Evolutionary conservation across 1,140 invertebrate species (phyloP), one percentile per base, ranked within the genome.

Genomic region (Anastrepha obliqua): DNA sequence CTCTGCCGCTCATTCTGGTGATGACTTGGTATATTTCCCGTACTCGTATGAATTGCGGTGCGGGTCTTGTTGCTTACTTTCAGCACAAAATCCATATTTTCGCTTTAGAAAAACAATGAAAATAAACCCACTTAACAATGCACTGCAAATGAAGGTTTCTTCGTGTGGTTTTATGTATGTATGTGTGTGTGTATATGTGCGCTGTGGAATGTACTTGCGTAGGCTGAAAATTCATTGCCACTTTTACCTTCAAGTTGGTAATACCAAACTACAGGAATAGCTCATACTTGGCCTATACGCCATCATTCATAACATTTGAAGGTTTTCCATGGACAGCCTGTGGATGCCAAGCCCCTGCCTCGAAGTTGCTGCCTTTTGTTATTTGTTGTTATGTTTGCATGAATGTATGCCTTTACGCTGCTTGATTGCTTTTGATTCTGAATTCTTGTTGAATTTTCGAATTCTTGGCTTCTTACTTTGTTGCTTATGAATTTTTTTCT

Each of bases 271-370:
- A 7, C 29, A 67, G 51, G 6, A 55, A 55, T 55, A 55, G 0
- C n/a, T 2, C 13, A 3, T 67, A 42, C 39, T 8, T 42, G 17
- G 20, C 8, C 39, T 1, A 3, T 67, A 39, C 20, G 9, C 20
- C 29, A 67, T 67, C 64, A 67, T 39, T 67, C 29, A 67, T 67
- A 67, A 67, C 64, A 20, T 67, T 67, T 29, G 64, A 67, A 67
- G 29, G 29, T 67, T 67, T n/a, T 29, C 51, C 51, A 29, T 55
- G 6, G 51, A 8, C 2, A 11, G 51, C 51, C 51, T 67, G 64
- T 29, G 20, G 29, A 8, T 39, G 64, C 39, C 20, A 11, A 67
- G 64, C 64, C 20, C 64, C 64, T 67, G 20, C 64, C 11, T 55
- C 51, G 51, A 11, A 55, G 11, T 55, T 55, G 6, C 51, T 55